Evolutionary conservation across 2,888 invertebrate species (phyloP).

Genomic region (Melinopterus prodromus): DNA sequence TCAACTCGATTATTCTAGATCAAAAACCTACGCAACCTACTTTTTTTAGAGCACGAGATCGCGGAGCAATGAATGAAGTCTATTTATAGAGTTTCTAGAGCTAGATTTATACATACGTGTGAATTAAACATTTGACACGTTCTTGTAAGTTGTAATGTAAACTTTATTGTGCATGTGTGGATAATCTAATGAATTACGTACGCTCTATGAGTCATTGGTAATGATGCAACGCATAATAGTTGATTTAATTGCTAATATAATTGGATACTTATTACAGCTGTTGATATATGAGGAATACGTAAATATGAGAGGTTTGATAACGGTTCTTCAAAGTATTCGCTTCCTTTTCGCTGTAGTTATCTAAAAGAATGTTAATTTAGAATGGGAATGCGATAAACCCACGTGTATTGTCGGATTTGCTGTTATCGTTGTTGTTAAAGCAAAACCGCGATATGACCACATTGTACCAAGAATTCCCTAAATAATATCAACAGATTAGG

Average conservation of each 20-base stretch:
- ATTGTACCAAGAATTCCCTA: not conserved
- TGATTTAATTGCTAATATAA: not conserved
- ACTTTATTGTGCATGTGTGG: not conserved
- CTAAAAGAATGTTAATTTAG: not conserved
- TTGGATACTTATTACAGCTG: not conserved
- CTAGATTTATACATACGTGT: not conserved
- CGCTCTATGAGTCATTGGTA: not conserved
- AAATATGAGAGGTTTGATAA: not conserved
- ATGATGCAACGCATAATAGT: not conserved
- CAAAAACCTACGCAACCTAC: not conserved
- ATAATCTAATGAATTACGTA: not conserved
- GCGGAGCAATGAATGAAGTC: not conserved
- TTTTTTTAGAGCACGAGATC: not conserved
- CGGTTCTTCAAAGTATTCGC: not conserved
- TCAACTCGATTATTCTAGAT: not conserved
- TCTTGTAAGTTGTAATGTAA: not conserved
- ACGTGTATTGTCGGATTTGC: not conserved
- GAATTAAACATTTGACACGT: not conserved
- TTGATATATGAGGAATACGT: too few relatives aligned
- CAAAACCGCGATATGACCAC: not conserved
- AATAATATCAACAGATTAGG: not conserved
- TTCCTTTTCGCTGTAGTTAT: not conserved
- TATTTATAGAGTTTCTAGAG: not conserved
- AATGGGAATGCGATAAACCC: not conserved
- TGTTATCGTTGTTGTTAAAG: not conserved